These are phyloP conservation scores for Busseola fusca DNA, from an alignment of 2,888 invertebrate species.

Conservation along the genomic window DNA sequence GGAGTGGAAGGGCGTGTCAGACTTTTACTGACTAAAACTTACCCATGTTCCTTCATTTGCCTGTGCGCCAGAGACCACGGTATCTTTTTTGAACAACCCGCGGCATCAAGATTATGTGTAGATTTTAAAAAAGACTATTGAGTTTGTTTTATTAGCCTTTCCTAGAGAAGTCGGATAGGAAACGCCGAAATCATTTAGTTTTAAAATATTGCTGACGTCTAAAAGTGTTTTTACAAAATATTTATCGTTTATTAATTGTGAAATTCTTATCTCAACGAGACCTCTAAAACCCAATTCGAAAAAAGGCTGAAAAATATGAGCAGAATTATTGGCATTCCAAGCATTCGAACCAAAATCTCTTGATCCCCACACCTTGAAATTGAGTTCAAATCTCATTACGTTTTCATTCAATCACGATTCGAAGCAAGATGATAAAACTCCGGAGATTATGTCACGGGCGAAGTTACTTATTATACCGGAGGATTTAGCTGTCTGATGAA, in stretches of 20 bases:
- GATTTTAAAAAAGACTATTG: too few relatives aligned
- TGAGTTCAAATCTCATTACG: conserved; percentile 36
- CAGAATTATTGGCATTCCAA: background rate
- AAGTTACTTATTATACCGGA: conserved; percentile 28
- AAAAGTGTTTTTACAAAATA: too few relatives aligned
- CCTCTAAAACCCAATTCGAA: rapidly evolving
- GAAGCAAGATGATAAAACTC: conserved; percentile 31
- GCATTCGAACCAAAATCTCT: background rate
- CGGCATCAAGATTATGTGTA: too few relatives aligned
- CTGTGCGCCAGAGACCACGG: too few relatives aligned
- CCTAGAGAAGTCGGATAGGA: too few relatives aligned
- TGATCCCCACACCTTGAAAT: conserved; percentile 22
- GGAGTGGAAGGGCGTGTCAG: too few relatives aligned
- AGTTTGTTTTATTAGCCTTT: too few relatives aligned
- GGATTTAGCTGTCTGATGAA: conserved; percentile 17
- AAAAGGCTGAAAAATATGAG: background rate
- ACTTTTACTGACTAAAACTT: too few relatives aligned
- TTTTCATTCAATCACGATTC: conserved; percentile 41
- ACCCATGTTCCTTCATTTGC: too few relatives aligned
- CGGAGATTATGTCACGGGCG: conserved; percentile 44
- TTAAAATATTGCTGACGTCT: too few relatives aligned
- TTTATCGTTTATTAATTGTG: background rate
- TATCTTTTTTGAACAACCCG: too few relatives aligned
- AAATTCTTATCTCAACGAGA: background rate
- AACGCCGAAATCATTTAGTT: too few relatives aligned